Evolutionary conservation across 2,888 invertebrate genomes (phyloP).

Genomic region (Ctena decussata): DNA sequence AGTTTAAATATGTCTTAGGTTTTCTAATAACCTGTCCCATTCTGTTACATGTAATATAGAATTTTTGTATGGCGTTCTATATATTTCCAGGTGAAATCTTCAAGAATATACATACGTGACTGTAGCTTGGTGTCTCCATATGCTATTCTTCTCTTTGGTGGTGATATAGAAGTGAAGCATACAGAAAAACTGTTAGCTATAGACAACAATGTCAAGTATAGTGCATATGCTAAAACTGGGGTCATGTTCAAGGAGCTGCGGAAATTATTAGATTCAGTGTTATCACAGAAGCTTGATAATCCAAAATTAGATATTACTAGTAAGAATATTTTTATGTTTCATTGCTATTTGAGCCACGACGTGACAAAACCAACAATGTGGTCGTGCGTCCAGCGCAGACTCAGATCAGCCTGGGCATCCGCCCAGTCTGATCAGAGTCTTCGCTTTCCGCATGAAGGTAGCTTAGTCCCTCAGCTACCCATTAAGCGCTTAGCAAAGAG

Average conservation of each 20-base stretch:
- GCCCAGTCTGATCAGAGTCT: too few relatives aligned
- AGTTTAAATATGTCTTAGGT: too few relatives aligned
- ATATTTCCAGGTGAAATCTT: constrained; percentile 73
- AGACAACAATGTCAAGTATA: constrained; percentile 87
- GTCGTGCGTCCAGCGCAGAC: too few relatives aligned
- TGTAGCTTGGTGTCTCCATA: constrained; percentile 93
- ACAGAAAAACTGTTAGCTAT: constrained; percentile 86
- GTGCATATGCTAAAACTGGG: constrained; percentile 84
- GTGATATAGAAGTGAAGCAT: constrained; percentile 88
- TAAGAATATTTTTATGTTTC: constrained; percentile 42
- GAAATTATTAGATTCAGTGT: constrained; percentile 77
- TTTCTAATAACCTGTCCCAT: too few relatives aligned
- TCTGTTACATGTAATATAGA: too few relatives aligned
- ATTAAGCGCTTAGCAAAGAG: too few relatives aligned
- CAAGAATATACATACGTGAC: constrained; percentile 91
- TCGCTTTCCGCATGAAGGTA: too few relatives aligned
- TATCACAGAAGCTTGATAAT: constrained; percentile 80
- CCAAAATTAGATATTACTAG: constrained; percentile 78
- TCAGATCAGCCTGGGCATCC: too few relatives aligned
- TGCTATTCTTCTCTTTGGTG: constrained; percentile 95
- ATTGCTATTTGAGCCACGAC: too few relatives aligned
- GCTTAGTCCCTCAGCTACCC: too few relatives aligned
- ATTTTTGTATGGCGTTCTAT: too few relatives aligned
- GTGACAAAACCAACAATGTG: too few relatives aligned
- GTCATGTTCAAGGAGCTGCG: constrained; percentile 85